phyloP scores from a whole-genome alignment of 1,140 invertebrate species.

The Drosophila bipectinata region DNA sequence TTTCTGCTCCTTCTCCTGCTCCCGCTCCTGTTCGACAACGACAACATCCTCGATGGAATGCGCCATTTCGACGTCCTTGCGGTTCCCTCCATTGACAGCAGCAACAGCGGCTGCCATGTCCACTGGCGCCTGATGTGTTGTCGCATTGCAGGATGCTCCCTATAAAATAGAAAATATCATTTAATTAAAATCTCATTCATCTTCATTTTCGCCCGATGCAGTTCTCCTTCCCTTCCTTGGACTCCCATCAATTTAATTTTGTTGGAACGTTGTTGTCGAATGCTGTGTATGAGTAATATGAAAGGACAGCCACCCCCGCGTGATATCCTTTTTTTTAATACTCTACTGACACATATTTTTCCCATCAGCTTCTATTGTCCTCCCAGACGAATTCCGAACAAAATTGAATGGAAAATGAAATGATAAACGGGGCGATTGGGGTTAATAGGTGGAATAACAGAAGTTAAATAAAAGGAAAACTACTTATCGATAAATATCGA shows the following conservation, averaged over 20 bases:
- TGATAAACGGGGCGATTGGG: background rate
- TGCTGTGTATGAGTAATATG: background rate
- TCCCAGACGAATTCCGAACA: background rate
- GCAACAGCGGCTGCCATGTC: background rate
- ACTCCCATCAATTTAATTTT: slow-evolving; percentile 9
- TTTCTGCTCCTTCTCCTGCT: background rate
- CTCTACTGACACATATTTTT: background rate
- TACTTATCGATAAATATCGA: background rate
- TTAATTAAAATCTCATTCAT: slow-evolving; percentile 54
- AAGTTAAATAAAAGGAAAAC: background rate
- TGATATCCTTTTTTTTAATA: background rate
- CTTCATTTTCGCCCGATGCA: slow-evolving; percentile 10
- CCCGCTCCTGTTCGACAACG: background rate
- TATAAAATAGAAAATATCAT: slow-evolving; percentile 45
- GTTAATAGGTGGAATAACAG: background rate
- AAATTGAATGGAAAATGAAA: slow-evolving; percentile 1
- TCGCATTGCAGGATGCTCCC: slow-evolving; percentile 26
- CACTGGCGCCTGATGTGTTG: slow-evolving; percentile 5
- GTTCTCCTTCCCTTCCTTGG: background rate
- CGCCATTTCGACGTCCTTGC: slow-evolving; percentile 27
- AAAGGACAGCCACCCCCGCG: background rate
- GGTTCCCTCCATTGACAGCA: slow-evolving; percentile 3
- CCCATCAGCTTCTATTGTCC: background rate
- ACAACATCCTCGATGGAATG: slow-evolving; percentile 12
- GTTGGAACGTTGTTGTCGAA: background rate